These are phyloP conservation scores for Gastracanthus pulcherrimus DNA, from an alignment of 2,888 invertebrate genomes.

Conservation along the genomic window DNA sequence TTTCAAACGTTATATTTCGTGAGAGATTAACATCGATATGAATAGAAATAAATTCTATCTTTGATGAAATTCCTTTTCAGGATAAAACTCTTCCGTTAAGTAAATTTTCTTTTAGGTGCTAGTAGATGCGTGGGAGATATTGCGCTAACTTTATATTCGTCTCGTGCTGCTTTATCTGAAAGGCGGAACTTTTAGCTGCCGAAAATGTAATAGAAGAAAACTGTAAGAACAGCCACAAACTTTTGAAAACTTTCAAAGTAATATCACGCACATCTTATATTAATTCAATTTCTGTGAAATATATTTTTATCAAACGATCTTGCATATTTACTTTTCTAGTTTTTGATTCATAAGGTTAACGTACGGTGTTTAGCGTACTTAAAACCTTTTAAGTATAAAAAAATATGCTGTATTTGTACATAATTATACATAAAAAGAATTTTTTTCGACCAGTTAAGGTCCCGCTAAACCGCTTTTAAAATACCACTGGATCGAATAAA, in stretches of 20 bases:
- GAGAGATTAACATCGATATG: neutral
- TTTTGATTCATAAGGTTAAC: too few relatives aligned
- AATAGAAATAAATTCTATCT: neutral
- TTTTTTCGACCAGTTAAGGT: too few relatives aligned
- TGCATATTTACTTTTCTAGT: too few relatives aligned
- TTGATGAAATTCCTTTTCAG: neutral
- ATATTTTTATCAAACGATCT: neutral
- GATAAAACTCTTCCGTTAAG: neutral
- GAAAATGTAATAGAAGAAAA: constrained; percentile 29
- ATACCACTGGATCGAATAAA: too few relatives aligned
- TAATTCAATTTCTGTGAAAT: constrained; percentile 11
- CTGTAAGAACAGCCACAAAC: neutral
- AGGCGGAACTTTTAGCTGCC: constrained; percentile 8
- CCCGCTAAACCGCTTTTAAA: too few relatives aligned
- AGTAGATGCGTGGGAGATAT: neutral
- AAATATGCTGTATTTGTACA: too few relatives aligned
- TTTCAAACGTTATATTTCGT: neutral
- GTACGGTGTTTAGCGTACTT: too few relatives aligned
- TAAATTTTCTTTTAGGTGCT: neutral
- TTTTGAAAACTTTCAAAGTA: constrained; percentile 21
- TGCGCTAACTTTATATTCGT: constrained; percentile 18
- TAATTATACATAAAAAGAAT: too few relatives aligned
- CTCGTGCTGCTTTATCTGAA: constrained; percentile 12
- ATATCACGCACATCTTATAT: constrained; percentile 1
- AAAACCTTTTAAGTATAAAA: too few relatives aligned